A percentile compares a stretch with the other conserved stretches of the same genome.
These are phyloP conservation scores for Brassicogethes aeneus DNA, from an alignment of 2,888 invertebrate genomes.

Conservation along the genomic window DNA sequence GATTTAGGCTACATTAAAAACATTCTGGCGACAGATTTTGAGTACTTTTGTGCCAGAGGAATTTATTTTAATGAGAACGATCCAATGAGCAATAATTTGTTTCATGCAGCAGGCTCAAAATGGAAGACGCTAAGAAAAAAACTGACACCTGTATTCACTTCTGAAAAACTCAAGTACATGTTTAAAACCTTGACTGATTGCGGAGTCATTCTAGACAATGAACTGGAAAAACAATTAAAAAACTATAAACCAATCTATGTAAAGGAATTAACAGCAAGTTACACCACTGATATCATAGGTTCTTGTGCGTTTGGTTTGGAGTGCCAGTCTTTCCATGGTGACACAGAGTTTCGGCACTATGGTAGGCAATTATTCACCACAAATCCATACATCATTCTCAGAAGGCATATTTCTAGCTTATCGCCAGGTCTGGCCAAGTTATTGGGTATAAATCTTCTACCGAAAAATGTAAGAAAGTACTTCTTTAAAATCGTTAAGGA, in stretches of 20 bases:
- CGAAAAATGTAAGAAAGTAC: too few relatives aligned
- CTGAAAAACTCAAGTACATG: conserved; percentile 13
- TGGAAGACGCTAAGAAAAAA: conserved; percentile 13
- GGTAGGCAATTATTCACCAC: conserved; percentile 13
- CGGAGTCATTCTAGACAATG: conserved; percentile 4
- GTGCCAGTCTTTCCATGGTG: conserved; percentile 19
- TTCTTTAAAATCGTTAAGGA: too few relatives aligned
- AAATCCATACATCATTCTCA: not conserved
- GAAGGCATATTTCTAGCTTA: not conserved
- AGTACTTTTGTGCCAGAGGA: conserved; percentile 11
- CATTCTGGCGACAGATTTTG: conserved; percentile 12
- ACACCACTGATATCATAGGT: conserved; percentile 8
- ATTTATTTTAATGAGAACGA: conserved; percentile 11
- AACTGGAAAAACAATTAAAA: conserved; percentile 6
- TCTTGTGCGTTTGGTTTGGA: conserved; percentile 1
- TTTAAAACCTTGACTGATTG: conserved; percentile 10
- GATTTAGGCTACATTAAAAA: conserved; percentile 11
- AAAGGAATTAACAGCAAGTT: conserved; percentile 8
- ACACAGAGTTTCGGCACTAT: conserved; percentile 38
- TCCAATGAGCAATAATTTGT: conserved; percentile 14
- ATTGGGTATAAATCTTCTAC: too few relatives aligned
- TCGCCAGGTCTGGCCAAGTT: conserved; percentile 4
- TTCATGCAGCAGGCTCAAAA: conserved; percentile 9
- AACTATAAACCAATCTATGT: conserved; percentile 7
- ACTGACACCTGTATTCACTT: conserved; percentile 12